Base-by-base conservation (phyloP, 2,113 vertebrate genomes). In the Mixornis gularis region DNA sequence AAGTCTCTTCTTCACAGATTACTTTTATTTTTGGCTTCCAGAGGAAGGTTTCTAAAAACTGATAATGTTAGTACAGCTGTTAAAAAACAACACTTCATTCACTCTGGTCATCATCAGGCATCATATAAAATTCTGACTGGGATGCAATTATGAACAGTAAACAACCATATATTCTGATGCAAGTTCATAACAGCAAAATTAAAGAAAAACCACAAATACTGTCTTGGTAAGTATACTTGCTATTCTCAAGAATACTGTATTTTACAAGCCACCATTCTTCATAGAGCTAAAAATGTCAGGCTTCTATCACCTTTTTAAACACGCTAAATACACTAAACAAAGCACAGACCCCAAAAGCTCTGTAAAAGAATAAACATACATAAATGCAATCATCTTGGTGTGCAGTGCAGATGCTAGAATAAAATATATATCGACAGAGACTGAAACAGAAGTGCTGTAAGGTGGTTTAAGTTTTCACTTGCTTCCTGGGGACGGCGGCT, bases 51-150 rank as follows among this genome's bases (percentile, higher is more conserved):
- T 73, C 22, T 27, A 56, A 56, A 58, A 88, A 30, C 14, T 36
- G 48, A 25, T 76, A 63, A 66, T 12, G 0, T 13, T 60, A 85
- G 20, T 14, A 69, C 6, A 73, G 30, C 9, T 76, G 10, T 7
- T n/a, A 30, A 59, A 44, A 82, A 70, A 46, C 14, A 40, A 19
- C 27, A 79, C 48, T 69, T 80, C 46, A 52, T 30, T 60, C 34
- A 48, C 49, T 38, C 17, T 1, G 2, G 13, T 48, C 53, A 59
- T 9, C 22, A 76, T 1, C 0, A 1, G 34, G 27, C 53, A 73
- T 14, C 22, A 62, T 4, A 62, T 11, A 69, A 69, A 40, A 92
- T 62, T 60, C 65, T 69, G 41, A n/a, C 26, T 49, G 49, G 43
- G 17, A 93, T 59, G 11, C 18, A 83, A 60, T n/a, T 52, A 69